Base-by-base conservation (phyloP, 2,888 invertebrate genomes). In the Cryptocephalus moraei region DNA sequence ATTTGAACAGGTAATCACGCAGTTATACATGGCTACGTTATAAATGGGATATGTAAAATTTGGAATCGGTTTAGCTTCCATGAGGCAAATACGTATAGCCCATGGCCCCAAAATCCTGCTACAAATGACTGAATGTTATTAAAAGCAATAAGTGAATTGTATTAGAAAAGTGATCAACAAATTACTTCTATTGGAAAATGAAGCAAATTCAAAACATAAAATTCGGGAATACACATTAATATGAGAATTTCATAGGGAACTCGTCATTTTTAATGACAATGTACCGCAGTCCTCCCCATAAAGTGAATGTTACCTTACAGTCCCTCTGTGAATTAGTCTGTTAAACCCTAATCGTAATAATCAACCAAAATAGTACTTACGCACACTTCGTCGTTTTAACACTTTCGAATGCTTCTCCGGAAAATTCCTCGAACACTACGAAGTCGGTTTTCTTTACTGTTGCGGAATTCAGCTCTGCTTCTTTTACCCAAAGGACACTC, bases 51-150 rank as follows among this genome's bases (percentile, higher is more conserved):
- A 81, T 0, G 77, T 76, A 6, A 80, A 82, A 46, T 82, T 77
- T 0, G 92, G 92, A 56, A 93, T 82, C 0, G 84, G 74, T 58
- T 79, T 76, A 10, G 81, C 81, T 60, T 83, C 82, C 32, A 78
- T 74, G 39, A 91, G 69, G 61, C 91, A 91, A 40, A 80, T 77
- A 43, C 85, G 73, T 11, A 94, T 66, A 63, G 91, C 92, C 45
- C 81, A 78, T 1, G 93, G 90, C 0, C 93, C 92, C 49, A 91
- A 75, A 53, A 93, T 76, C 64, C 91, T 90, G 68, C 67, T 74
- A 58, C 60, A 66, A 62, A 56, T 40, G 43, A 36, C n/a, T 6
- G 4, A 11, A 4, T 36, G 12, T 36, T 36, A 11, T 11, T 36
- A 11, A 11, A 36, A 36, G n/a, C 36, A 11, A n/a, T 36, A 12